A percentile compares a stretch with the other conserved stretches of the same genome.
phyloP scores from a whole-genome alignment of 2,113 vertebrate species.

The Notothenia rossii region DNA sequence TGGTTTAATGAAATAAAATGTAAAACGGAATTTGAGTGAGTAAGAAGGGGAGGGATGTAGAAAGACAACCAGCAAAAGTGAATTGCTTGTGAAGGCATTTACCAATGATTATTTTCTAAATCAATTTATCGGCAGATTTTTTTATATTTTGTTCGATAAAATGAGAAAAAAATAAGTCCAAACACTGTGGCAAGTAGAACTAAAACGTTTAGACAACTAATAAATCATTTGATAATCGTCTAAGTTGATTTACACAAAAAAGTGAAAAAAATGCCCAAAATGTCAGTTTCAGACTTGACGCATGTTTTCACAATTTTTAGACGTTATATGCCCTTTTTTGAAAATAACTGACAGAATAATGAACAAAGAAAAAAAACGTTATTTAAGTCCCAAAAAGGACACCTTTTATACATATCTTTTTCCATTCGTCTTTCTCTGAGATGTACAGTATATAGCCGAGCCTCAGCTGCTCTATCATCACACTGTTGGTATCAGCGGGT shows the following conservation, averaged over 20 bases:
- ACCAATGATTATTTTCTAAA: neutral
- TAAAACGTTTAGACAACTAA: neutral
- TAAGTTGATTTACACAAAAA: neutral
- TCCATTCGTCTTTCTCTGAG: neutral
- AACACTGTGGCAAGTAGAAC: neutral
- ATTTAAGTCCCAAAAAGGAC: neutral
- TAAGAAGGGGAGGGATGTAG: neutral
- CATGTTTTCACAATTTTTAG: neutral
- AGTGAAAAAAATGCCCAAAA: neutral
- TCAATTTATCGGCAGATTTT: neutral
- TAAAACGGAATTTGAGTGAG: neutral
- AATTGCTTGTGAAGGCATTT: neutral
- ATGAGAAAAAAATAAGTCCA: neutral
- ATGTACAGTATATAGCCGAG: neutral
- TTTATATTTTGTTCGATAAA: neutral
- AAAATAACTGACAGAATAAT: neutral
- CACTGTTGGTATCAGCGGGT: conserved; percentile 11
- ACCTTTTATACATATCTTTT: neutral
- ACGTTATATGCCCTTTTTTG: neutral
- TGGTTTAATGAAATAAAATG: neutral
- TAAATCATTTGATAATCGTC: neutral
- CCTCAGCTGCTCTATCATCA: conserved; percentile 46
- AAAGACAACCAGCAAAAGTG: neutral
- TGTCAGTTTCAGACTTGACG: neutral
- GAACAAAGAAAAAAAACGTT: neutral